Percentiles rank a stretch among this genome's conserved stretches.
Conservation (phyloP, 2,888 invertebrate species). For the Sarcophaga caerulescens region DNA sequence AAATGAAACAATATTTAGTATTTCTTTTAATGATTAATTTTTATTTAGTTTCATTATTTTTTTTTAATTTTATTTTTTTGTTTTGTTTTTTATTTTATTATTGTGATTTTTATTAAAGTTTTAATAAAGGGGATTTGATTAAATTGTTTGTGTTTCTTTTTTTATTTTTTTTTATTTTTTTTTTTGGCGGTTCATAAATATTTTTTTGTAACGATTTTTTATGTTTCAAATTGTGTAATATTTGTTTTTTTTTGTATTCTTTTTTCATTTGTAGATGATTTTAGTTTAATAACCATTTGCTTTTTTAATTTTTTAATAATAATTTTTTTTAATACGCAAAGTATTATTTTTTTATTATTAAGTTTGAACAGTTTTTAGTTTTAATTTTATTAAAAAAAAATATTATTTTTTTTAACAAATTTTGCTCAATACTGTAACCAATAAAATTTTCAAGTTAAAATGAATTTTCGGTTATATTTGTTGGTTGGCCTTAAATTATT, state of each 20-base stretch:
- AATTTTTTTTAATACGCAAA: constrained; percentile 4
- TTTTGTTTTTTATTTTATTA: constrained; percentile 36
- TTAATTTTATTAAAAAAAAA: constrained; percentile 27
- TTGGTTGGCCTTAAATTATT: neutral
- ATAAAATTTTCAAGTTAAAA: neutral
- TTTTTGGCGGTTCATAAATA: neutral
- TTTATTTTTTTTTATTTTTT: constrained; percentile 35
- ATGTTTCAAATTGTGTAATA: constrained; percentile 58
- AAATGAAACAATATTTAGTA: constrained; percentile 10
- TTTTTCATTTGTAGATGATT: constrained; percentile 27
- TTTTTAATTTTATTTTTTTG: constrained; percentile 45
- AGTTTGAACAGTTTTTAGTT: constrained; percentile 51
- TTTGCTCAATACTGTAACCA: constrained; percentile 33
- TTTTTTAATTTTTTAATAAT: constrained; percentile 33
- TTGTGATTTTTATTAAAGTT: constrained; percentile 50
- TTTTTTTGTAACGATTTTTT: constrained; percentile 45
- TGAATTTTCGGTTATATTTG: neutral
- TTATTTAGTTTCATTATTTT: constrained; percentile 74
- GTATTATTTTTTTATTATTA: constrained; percentile 20
- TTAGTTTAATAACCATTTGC: constrained; percentile 54
- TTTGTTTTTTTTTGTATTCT: constrained; percentile 27
- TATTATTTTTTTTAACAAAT: neutral
- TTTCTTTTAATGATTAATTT: constrained; percentile 75
- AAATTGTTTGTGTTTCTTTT: constrained; percentile 48
- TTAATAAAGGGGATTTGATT: constrained; percentile 65